Conservation (phyloP, 2,888 invertebrate species). For the Iselma pallidipennis region DNA sequence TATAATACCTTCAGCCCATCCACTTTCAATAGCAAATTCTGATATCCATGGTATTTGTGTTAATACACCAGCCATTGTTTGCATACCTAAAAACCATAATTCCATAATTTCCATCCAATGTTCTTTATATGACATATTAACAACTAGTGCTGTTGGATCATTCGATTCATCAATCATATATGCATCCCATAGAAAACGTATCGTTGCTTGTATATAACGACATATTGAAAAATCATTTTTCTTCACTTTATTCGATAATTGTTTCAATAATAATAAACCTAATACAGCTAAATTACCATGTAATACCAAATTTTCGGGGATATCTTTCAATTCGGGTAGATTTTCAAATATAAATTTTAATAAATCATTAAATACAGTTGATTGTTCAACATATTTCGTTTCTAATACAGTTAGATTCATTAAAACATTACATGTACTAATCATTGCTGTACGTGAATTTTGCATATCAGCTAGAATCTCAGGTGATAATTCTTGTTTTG, state of each 20-base stretch:
- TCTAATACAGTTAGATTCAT: conserved; percentile 92
- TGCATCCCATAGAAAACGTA: conserved; percentile 91
- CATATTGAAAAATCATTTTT: conserved; percentile 89
- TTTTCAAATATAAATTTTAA: conserved; percentile 85
- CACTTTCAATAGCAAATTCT: conserved; percentile 88
- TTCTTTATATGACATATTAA: conserved; percentile 83
- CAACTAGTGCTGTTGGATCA: conserved; percentile 79
- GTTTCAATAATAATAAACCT: conserved; percentile 80
- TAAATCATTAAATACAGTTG: conserved; percentile 75
- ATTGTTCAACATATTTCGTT: conserved; percentile 79
- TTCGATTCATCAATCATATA: conserved; percentile 87
- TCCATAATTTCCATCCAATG: conserved; percentile 90
- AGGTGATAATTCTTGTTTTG: conserved; percentile 74
- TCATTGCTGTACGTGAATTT: conserved; percentile 82
- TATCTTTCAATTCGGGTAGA: conserved; percentile 81
- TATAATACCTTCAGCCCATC: conserved; percentile 90
- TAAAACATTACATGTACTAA: conserved; percentile 87
- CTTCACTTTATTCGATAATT: conserved; percentile 79
- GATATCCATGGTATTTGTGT: conserved; percentile 86
- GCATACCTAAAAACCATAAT: conserved; percentile 93
- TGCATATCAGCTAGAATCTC: conserved; percentile 80
- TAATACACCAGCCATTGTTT: conserved; percentile 76
- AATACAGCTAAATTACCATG: conserved; percentile 84
- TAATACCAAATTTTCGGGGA: conserved; percentile 80
- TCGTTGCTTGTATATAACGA: conserved; percentile 85